Evolutionary conservation across 2,113 vertebrate genomes (phyloP), one percentile per base, ranked within the genome.

Genomic region (Cacatua alba): DNA sequence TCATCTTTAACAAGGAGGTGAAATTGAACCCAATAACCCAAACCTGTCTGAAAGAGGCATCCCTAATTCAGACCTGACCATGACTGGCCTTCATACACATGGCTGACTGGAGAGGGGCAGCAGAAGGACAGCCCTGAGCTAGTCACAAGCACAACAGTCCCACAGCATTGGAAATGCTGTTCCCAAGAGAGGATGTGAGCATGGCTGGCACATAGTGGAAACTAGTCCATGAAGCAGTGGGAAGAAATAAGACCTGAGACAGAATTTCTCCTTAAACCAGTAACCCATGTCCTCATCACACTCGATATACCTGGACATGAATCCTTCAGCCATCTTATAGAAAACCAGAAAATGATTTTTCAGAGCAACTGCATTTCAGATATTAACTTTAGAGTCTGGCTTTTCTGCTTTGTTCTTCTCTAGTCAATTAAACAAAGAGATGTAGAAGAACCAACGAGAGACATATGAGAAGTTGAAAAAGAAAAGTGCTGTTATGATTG

Each of bases 381-480:
- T 82, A 88, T 21, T 72, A 76, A 69, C 39, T 86, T 76, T 9
- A 68, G 26, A 17, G 35, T 49, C 69, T 81, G 44, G 23, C 35
- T 87, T 71, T 87, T 60, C 74, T 89, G 39, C 59, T 89, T 82
- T 82, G 33, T 76, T 86, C 57, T 88, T 35, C 86, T 85, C 29
- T 31, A 64, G 52, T 52, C 35, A 87, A 69, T 72, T 72, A 87
- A 89, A 83, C n/a, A 88, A 72, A 92, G 62, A 79, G 11, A 76
- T 82, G 59, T 17, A 87, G 86, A 51, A 85, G 57, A 95, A 92
- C 13, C 63, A 93, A 84, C 21, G 23, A 63, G 7, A 83, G 90
- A 95, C 87, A 95, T 62, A 52, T 0, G 39, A 90, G 82, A n/a
- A 90, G 63, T 19, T 96, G 75, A 91, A 88, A 92, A 78, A 90